These are phyloP conservation scores for Herpetotheres cachinnans DNA, from an alignment of 2,113 vertebrate species.

Conservation along the genomic window DNA sequence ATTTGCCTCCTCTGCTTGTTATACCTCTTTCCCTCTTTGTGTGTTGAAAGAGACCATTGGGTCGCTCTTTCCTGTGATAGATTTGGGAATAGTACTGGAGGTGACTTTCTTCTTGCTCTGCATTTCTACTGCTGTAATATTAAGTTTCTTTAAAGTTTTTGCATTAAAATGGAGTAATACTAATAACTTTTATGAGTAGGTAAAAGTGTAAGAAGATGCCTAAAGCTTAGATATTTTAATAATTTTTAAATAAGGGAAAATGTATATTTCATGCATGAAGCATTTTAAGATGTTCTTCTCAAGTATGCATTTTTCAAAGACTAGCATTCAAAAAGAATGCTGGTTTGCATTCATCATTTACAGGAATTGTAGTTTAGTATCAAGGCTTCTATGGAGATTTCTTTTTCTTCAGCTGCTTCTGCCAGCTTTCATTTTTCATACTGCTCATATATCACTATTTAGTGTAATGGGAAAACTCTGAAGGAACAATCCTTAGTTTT, in stretches of 20 bases:
- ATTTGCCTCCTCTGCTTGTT: neutral
- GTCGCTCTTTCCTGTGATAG: conserved; percentile 6
- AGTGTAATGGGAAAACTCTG: conserved; percentile 19
- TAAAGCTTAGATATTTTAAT: neutral
- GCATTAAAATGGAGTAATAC: neutral
- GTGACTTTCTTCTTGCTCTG: neutral
- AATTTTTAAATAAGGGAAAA: conserved; percentile 56
- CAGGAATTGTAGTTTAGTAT: conserved; percentile 39
- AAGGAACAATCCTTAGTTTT: neutral
- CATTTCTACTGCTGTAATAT: neutral
- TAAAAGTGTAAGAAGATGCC: neutral
- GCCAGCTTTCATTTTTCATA: conserved; percentile 60
- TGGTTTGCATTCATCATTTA: conserved; percentile 66
- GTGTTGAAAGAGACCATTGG: neutral
- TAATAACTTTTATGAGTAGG: neutral
- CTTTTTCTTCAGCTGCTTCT: conserved; percentile 42
- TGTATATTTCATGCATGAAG: conserved; percentile 56
- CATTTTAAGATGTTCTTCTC: conserved; percentile 40
- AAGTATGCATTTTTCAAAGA: conserved; percentile 45
- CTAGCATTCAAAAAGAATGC: conserved; percentile 16
- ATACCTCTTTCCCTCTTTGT: neutral
- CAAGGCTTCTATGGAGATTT: conserved; percentile 54
- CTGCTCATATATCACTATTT: conserved; percentile 35
- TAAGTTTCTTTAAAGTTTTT: neutral
- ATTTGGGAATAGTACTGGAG: neutral